phyloP scores from a whole-genome alignment of 2,113 vertebrate genomes.

The Ranitomeya imitator region DNA sequence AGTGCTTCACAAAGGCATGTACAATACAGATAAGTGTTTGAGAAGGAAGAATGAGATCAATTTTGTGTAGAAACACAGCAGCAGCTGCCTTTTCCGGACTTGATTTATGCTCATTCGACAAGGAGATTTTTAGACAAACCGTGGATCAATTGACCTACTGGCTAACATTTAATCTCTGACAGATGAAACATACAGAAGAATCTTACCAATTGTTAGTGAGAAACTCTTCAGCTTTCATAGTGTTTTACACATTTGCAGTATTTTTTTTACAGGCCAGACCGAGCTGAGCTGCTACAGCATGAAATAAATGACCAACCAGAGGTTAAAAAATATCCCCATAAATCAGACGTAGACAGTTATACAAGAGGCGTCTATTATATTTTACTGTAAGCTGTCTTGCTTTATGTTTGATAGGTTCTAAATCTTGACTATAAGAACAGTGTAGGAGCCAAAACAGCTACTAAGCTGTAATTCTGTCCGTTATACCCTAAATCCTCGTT shows the following conservation, averaged over 20 bases:
- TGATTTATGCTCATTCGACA: constrained; percentile 35
- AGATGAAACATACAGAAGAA: constrained; percentile 29
- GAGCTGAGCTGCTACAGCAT: not conserved
- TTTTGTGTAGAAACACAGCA: not conserved
- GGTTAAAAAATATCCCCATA: not conserved
- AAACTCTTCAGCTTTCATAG: constrained; percentile 4
- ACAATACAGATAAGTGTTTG: constrained; percentile 27
- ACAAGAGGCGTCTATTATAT: constrained; percentile 21
- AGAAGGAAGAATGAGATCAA: constrained; percentile 34
- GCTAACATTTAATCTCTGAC: constrained; percentile 49
- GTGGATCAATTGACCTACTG: constrained; percentile 13
- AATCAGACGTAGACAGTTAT: constrained; percentile 3
- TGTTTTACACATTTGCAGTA: not conserved
- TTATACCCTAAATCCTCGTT: constrained; percentile 27
- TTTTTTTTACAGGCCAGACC: not conserved
- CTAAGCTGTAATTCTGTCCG: constrained; percentile 17
- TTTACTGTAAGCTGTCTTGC: constrained; percentile 7
- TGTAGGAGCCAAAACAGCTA: not conserved
- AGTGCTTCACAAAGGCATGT: constrained; percentile 11
- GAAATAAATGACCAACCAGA: constrained; percentile 11
- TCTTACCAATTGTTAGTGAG: not conserved
- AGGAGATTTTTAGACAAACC: constrained; percentile 49
- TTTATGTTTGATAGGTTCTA: constrained; percentile 11
- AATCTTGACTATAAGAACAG: not conserved
- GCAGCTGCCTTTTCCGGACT: constrained; percentile 44